These are phyloP conservation scores for Drosophila falleni DNA, from an alignment of 2,888 invertebrate species.

Conservation along the genomic window DNA sequence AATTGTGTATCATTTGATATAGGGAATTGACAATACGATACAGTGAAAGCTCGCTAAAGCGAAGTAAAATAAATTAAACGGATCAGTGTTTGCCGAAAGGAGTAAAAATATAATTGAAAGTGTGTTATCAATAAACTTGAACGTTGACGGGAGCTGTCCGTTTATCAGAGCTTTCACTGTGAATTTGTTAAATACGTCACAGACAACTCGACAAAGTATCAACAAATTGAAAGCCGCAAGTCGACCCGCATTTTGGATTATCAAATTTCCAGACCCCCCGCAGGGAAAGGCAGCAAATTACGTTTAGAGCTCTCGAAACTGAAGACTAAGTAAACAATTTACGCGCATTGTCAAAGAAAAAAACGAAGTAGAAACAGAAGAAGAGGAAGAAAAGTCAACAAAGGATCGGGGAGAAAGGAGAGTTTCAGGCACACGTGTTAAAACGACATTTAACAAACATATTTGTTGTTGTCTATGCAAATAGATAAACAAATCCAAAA, in stretches of 20 bases:
- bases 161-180: slow-evolving; percentile 10
- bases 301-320: slow-evolving; percentile 26
- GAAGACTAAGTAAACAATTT: slow-evolving; percentile 60
- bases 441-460: slow-evolving; percentile 59
- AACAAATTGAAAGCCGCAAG: slow-evolving; percentile 65
- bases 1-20: slow-evolving; percentile 54
- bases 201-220: slow-evolving; percentile 40
- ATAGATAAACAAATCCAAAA: slow-evolving; percentile 68
- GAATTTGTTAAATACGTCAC: background rate
- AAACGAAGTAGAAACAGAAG: too few relatives aligned
- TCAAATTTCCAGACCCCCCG: slow-evolving; percentile 61
- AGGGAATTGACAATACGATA: slow-evolving; percentile 20
- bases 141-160: background rate
- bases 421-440: slow-evolving; percentile 67
- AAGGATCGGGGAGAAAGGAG: slow-evolving; percentile 17
- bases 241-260: slow-evolving; percentile 65
- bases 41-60: slow-evolving; percentile 6
- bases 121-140: background rate
- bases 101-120: background rate
- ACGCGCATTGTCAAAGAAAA: slow-evolving; percentile 47
- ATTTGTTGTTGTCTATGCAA: slow-evolving; percentile 71
- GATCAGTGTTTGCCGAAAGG: background rate
- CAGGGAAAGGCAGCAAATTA: background rate
- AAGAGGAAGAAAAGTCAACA: slow-evolving; percentile 60
- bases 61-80: background rate